A percentile compares a stretch with the other conserved stretches of the same genome.
phyloP scores from a whole-genome alignment of 2,888 invertebrate genomes.

The Andrena bicolor region DNA sequence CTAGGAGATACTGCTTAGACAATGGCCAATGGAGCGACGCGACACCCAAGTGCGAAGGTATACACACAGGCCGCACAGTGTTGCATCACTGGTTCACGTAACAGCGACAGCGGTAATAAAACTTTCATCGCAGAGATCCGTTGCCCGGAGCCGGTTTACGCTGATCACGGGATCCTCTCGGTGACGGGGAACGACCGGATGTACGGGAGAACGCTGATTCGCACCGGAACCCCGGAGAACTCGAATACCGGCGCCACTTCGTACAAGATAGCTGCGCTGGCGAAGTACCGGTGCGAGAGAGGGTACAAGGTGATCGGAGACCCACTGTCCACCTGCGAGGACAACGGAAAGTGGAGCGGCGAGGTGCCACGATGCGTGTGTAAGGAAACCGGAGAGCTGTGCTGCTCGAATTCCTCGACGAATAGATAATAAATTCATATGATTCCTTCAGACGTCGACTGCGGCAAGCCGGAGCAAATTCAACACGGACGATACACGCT shows the following conservation, averaged over 20 bases:
- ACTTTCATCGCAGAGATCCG: constrained; percentile 90
- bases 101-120: background rate
- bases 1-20: constrained; percentile 90
- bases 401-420: background rate
- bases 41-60: constrained; percentile 95
- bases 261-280: constrained; percentile 94
- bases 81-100: too few species aligned
- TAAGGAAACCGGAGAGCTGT: constrained; percentile 85
- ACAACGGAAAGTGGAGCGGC: constrained; percentile 94
- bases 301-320: constrained; percentile 95
- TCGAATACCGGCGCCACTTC: constrained; percentile 90
- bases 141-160: constrained; percentile 93
- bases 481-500: constrained; percentile 91
- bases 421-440: background rate
- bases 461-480: constrained; percentile 91
- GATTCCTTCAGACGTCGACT: constrained; percentile 91
- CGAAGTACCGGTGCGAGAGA: constrained; percentile 95
- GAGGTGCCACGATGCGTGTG: constrained; percentile 93
- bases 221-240: constrained; percentile 89
- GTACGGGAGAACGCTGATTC: constrained; percentile 93
- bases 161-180: constrained; percentile 94
- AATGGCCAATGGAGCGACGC: constrained; percentile 93
- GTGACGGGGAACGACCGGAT: constrained; percentile 96
- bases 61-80: too few species aligned
- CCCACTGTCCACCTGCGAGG: constrained; percentile 94